Base-by-base conservation (phyloP, 2,888 invertebrate species). In the Hypselothyrea guttata region DNA sequence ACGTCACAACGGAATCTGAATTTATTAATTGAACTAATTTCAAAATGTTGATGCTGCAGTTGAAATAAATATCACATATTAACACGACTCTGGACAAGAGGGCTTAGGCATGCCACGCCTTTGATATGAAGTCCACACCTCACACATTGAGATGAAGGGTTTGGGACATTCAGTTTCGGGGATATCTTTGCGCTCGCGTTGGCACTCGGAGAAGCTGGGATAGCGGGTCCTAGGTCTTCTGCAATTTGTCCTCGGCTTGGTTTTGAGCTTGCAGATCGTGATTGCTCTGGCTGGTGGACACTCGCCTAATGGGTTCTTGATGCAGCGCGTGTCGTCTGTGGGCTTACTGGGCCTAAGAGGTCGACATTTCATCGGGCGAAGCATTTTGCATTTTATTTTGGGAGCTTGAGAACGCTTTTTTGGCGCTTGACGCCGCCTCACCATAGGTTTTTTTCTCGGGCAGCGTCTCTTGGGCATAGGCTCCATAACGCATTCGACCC, bases 121-220 rank as follows among this genome's bases (percentile, higher is more conserved):
- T 13, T 37, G 41, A n/a, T 47, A 52, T 5, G 2, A 3, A n/a
- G 44, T 49, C 54, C 56, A 57, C 11, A 31, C 1, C 0, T 71
- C 55, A 31, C 67, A 71, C 0, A 35, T 3, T 2, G 49, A 16
- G 0, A 11, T 4, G 0, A n/a, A n/a, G n/a, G 12, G 11, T 1
- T 38, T 11, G 5, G 8, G n/a, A 16, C 61, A 62, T 9, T 45
- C 52, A 7, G 38, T 56, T 34, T 2, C 33, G 1, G 30, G 35
- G 7, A 0, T 0, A 0, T 4, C 4, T 0, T 27, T 12, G 4
- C 40, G 4, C 12, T 7, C 40, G 8, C 18, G 30, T 1, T 37
- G 7, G 18, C 56, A 63, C 30, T 82, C 83, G 0, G 79, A 82
- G 45, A 57, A 82, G 16, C 66, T 61, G 2, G 66, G 75, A 16